Percentiles rank a stretch among this genome's conserved stretches.
These are phyloP conservation scores for Scotopteryx bipunctaria DNA, from an alignment of 2,888 invertebrate species.

Conservation along the genomic window DNA sequence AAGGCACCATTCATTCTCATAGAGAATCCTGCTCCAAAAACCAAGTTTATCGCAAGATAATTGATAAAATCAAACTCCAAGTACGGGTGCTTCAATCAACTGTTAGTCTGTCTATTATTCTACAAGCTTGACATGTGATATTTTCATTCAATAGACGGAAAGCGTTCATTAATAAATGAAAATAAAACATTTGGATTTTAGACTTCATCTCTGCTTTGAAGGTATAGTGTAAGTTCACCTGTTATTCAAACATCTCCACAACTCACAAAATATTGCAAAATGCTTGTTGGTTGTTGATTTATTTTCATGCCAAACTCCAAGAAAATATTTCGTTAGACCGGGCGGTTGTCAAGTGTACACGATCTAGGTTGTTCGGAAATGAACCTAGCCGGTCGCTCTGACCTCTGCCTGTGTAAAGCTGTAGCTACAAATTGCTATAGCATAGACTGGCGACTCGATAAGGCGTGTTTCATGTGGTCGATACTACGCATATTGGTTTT, in stretches of 20 bases:
- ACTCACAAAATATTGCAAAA: no score
- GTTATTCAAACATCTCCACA: no score
- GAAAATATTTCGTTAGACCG: constrained; percentile 6
- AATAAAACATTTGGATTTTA: no score
- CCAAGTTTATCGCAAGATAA: constrained; percentile 11
- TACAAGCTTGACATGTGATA: not conserved
- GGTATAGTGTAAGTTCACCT: no score
- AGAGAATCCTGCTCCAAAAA: not conserved
- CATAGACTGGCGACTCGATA: constrained; percentile 13
- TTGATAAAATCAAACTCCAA: constrained; percentile 21
- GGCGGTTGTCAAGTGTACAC: constrained; percentile 18
- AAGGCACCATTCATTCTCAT: not conserved
- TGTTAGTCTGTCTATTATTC: not conserved
- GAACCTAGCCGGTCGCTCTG: constrained; percentile 35
- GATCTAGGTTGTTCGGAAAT: constrained; percentile 41
- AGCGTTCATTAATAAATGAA: no score
- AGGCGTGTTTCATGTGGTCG: constrained; percentile 4
- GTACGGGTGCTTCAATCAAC: constrained; percentile 3
- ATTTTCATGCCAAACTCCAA: not conserved
- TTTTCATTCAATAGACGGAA: not conserved
- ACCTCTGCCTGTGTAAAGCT: constrained; percentile 24
- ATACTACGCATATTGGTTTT: constrained; percentile 5
- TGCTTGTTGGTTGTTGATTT: no score
- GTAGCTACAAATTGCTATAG: constrained; percentile 10
- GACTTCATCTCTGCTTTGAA: no score